Evolutionary conservation across 2,888 invertebrate genomes (phyloP), one percentile per base, ranked within the genome.

Genomic region (Drepana falcataria): DNA sequence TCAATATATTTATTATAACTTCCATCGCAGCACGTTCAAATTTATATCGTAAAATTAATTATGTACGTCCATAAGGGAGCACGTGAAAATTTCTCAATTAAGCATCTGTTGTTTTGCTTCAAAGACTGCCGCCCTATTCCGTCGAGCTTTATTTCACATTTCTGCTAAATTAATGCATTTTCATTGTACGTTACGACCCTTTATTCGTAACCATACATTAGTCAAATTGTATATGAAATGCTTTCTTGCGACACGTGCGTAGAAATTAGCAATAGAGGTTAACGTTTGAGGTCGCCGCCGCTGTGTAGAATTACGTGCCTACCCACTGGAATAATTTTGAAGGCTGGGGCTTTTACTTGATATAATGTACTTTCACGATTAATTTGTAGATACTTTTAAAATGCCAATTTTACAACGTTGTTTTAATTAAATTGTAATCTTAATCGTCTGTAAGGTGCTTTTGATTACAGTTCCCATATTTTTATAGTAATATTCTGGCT

Each of bases 131-230:
- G 57, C 54, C 54, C 56, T 69, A 69, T 69, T 69, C 60, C 53
- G 53, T 58, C 54, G 58, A 55, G 68, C 65, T 69, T 77, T 72
- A 75, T 67, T 57, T 64, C 62, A 61, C 65, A 68, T 72, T 75
- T 68, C 63, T 61, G 69, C 67, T 64, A 74, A 74, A 77, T 76
- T 76, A 77, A 77, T 77, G 72, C 73, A 77, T 76, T 73, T 72
- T 72, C 70, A 65, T 64, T 68, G 70, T 69, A 70, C 64, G 59
- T 65, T 70, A 73, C 65, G 64, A 62, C 60, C 60, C 64, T 64
- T 71, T 68, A 72, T 67, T 65, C 65, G 60, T 67, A 6, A 65
- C 59, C 62, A 57, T 61, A 69, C 63, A 68, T 75, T 69, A 75
- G 65, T 66, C 65, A 69, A 69, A 76, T 74, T 71, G 71, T 70